Conservation (phyloP, 2,113 vertebrate genomes). For the Lipotes vexillifer region DNA sequence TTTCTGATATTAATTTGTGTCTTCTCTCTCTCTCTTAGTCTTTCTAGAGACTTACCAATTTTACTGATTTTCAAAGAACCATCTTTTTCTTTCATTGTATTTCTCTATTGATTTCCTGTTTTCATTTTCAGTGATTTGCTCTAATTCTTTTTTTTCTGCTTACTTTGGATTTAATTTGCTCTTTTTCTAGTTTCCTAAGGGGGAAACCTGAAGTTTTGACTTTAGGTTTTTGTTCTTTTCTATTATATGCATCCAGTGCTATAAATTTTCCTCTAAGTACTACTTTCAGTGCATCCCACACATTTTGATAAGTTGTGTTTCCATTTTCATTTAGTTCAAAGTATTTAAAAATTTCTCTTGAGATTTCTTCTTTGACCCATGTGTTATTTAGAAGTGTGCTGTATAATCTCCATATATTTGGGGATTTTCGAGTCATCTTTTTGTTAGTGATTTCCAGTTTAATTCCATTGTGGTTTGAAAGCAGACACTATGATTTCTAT, state of each 20-base stretch:
- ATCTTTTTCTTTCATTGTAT: background rate
- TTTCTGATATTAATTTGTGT: background rate
- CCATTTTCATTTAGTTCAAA: background rate
- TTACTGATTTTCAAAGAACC: background rate
- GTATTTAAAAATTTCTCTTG: background rate
- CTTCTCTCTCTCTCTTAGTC: background rate
- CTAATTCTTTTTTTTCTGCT: background rate
- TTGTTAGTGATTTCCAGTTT: no score
- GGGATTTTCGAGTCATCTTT: background rate
- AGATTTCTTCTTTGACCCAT: no score
- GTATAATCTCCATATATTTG: background rate
- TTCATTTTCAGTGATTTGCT: background rate
- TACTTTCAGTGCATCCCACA: background rate
- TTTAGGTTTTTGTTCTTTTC: background rate
- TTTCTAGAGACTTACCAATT: background rate
- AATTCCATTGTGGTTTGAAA: no score
- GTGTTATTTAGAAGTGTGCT: background rate
- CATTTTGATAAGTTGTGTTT: background rate
- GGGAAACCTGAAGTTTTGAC: background rate
- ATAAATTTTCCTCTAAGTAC: no score
- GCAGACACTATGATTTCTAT: no score
- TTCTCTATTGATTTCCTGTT: background rate
- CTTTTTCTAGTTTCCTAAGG: background rate
- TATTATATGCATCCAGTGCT: background rate
- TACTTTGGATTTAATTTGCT: background rate